A percentile compares a stretch with the other conserved stretches of the same genome.
Evolutionary conservation across 2,888 invertebrate species (phyloP).

Genomic region (Dorcus parallelipipedus): DNA sequence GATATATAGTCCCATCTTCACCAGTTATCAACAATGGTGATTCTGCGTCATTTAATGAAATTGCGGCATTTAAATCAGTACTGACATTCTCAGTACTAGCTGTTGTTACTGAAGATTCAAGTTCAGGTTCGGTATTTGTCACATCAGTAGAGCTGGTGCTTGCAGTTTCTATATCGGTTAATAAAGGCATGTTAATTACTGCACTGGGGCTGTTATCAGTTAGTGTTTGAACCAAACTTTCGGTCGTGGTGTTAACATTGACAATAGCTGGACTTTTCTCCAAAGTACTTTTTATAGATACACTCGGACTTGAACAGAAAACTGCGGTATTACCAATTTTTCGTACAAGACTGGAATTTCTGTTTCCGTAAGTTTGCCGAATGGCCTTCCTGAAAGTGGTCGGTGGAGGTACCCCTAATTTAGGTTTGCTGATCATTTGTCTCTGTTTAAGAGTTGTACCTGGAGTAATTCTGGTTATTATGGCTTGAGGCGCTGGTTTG

Average conservation of each 20-base stretch:
- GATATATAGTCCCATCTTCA: slow-evolving; percentile 78
- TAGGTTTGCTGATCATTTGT: slow-evolving; percentile 16
- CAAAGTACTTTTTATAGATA: too few relatives aligned
- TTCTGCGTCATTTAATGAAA: slow-evolving; percentile 44
- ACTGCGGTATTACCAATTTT: slow-evolving; percentile 38
- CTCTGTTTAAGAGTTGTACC: slow-evolving; percentile 13
- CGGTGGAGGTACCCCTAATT: slow-evolving; percentile 11
- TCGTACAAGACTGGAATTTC: slow-evolving; percentile 22
- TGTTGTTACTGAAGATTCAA: slow-evolving; percentile 5
- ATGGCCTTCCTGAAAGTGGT: slow-evolving; percentile 16
- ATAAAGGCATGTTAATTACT: slow-evolving; percentile 42
- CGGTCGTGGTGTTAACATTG: background rate
- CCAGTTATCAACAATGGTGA: slow-evolving; percentile 76
- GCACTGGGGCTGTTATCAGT: slow-evolving; percentile 15
- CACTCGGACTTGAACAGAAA: slow-evolving; percentile 5
- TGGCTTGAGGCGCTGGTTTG: slow-evolving; percentile 39
- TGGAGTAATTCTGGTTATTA: slow-evolving; percentile 25
- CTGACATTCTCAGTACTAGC: slow-evolving; percentile 8
- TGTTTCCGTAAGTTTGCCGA: slow-evolving; percentile 20
- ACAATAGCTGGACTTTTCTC: background rate
- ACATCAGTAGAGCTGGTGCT: slow-evolving; percentile 4
- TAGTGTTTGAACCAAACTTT: slow-evolving; percentile 2
- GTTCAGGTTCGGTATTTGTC: slow-evolving; percentile 10
- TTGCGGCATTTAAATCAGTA: slow-evolving; percentile 12
- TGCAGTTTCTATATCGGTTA: slow-evolving; percentile 20